Base-by-base conservation (phyloP, 2,888 invertebrate species). In the Nesidiocoris tenuis region DNA sequence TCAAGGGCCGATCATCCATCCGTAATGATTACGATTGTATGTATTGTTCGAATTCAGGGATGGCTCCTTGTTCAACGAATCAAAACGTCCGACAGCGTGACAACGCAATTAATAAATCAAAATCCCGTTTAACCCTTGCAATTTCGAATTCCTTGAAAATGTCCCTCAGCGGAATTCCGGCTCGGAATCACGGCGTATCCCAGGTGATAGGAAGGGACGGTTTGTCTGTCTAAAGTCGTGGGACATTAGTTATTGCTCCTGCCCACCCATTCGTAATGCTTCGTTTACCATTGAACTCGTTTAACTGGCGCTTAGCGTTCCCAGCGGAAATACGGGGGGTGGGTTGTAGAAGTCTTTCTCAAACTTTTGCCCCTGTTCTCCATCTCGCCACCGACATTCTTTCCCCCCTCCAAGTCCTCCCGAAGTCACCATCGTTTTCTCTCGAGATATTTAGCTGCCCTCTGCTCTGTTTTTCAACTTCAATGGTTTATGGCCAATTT, bases 281-380 rank as follows among this genome's bases (percentile, higher is more conserved):
- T 72, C 61, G 72, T 72, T 72, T 72, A 63, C 72, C 61, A 72
- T 72, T 55, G 72, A 72, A 72, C 72, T 72, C 63, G 61, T 72
- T 72, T 72, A 72, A 72, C 63, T 72, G 72, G 72, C 63, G 39
- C 63, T 72, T 72, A 72, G n/a, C 72, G 39, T 39, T 12, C 39
- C 39, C 68, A 18, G 56, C 68, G 57, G 68, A 68, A 68, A 56
- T 68, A 68, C 22, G 56, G 57, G 21, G 3, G 57, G 22, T 56
- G 56, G n/a, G n/a, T n/a, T n/a, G n/a, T n/a, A 22, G 57, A 39
- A n/a, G 12, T 39, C 64, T 24, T 24, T 64, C 66, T 25, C 64
- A 64, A 64, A 64, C 64, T 64, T 64, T 61, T 64, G 24, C 23
- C 24, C 68, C 67, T 23, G 39, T 55, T 57, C 68, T 22, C 56